phyloP scores from a whole-genome alignment of 2,888 invertebrate genomes.

The Bibio marci region DNA sequence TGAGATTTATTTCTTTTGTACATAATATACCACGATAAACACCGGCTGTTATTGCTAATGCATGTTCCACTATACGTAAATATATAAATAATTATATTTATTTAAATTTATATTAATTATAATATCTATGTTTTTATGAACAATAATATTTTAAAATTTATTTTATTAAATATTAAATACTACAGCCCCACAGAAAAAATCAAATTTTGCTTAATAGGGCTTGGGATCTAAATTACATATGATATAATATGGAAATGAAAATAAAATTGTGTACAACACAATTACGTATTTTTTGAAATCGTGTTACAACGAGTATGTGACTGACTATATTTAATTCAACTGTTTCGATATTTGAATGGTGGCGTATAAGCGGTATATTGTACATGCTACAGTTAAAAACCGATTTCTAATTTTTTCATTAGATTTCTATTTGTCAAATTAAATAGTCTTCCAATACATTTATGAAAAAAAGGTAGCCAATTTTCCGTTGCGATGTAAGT shows the following conservation, averaged over 20 bases:
- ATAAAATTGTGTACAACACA: no score
- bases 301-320: no score
- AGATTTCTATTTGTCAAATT: no score
- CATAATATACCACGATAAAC: constrained; percentile 15
- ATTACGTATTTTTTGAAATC: no score
- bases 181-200: not conserved
- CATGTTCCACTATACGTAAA: constrained; percentile 37
- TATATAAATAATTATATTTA: not conserved
- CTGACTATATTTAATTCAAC: not conserved
- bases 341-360: not conserved
- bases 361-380: no score
- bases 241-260: no score
- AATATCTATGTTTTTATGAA: not conserved
- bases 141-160: not conserved
- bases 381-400: no score
- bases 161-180: not conserved
- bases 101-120: not conserved
- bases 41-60: constrained; percentile 39
- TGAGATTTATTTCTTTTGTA: constrained; percentile 6
- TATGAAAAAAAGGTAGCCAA: no score
- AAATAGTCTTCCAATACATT: no score
- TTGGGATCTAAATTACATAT: no score
- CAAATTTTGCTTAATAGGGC: not conserved
- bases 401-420: no score
- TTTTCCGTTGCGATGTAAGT: no score